Conservation (phyloP, 2,888 invertebrate species). For the Ligdia adustata region DNA sequence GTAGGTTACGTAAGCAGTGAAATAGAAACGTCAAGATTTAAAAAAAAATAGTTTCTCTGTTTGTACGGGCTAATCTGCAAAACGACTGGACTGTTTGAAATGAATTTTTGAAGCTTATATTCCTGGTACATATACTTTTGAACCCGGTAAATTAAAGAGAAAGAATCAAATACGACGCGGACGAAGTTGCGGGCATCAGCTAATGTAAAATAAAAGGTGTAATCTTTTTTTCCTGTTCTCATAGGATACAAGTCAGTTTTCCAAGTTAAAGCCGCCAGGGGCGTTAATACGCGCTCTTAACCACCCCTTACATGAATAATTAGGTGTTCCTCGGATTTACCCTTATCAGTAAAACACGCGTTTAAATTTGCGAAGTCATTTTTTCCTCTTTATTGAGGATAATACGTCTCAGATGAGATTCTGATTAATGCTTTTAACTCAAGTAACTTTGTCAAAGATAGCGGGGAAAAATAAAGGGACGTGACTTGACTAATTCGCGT, state of each 20-base stretch:
- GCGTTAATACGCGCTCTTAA: conserved; percentile 77
- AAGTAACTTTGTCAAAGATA: conserved; percentile 80
- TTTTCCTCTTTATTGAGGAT: conserved; percentile 81
- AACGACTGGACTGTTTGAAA: too few species aligned
- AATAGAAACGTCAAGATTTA: too few species aligned
- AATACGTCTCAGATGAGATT: conserved; percentile 79
- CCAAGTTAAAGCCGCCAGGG: conserved; percentile 45
- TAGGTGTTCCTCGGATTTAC: conserved; percentile 78
- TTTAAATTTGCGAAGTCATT: conserved; percentile 81
- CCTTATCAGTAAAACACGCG: conserved; percentile 79
- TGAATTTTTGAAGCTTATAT: too few species aligned
- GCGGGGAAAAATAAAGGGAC: conserved; percentile 79
- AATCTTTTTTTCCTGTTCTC: too few species aligned
- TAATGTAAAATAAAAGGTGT: too few species aligned
- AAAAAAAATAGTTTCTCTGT: too few species aligned
- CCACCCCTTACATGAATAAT: conserved; percentile 83
- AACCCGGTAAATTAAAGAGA: too few species aligned
- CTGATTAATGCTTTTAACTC: conserved; percentile 79
- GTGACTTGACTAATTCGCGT: conserved; percentile 78
- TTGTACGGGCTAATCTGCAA: too few species aligned
- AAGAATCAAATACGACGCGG: too few species aligned
- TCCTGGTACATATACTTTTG: too few species aligned
- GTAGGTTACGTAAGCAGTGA: too few species aligned
- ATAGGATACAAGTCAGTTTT: conserved; percentile 36
- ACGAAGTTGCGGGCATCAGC: too few species aligned